Base-by-base conservation (phyloP, 1,140 invertebrate species). In the Thereuonema tuberculata region DNA sequence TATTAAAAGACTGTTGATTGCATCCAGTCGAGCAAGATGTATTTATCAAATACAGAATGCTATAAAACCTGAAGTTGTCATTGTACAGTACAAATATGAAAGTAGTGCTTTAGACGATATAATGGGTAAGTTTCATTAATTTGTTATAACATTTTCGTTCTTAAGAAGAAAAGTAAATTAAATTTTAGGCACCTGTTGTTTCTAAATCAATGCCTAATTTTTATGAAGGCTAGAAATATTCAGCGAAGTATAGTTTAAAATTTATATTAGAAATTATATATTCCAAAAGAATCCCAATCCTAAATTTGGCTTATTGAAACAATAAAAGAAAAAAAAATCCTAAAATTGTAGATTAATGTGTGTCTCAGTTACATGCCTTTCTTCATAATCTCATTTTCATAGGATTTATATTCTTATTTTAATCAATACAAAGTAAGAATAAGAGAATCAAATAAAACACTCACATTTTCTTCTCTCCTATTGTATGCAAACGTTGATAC, bases 61-160 rank as follows among this genome's bases (percentile, higher is more conserved):
- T 12, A 57, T 71, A n/a, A 64, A 68, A 15, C 65, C 66, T 1
- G 69, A 71, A 24, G 67, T 74, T 3, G 63, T 66, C 12, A 60
- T 68, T 48, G 60, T 76, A 2, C 68, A 67, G 46, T 76, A 71
- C 66, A 73, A 72, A 59, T 75, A 72, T 64, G 74, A 76, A 29
- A 68, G 58, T 15, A 66, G 65, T 0, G 67, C 69, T 1, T 61
- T 75, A 28, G 72, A 75, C 21, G 65, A 67, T 29, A 70, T 75
- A 54, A 58, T 74, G 21, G 68, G 48, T 50, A 50, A 50, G 21
- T 12, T 21, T 12, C 12, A 9, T 50, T 12, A 9, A 21, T 50
- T 50, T 21, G 21, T 21, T 50, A 12, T 21, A 21, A 50, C 12
- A 12, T 12, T 37, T 37, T 37, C 17, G 17, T 37, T 37, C 17